Evolutionary conservation across 2,797 vertebrate species (phyloP).

Genomic region (Diplodus puntazzo): DNA sequence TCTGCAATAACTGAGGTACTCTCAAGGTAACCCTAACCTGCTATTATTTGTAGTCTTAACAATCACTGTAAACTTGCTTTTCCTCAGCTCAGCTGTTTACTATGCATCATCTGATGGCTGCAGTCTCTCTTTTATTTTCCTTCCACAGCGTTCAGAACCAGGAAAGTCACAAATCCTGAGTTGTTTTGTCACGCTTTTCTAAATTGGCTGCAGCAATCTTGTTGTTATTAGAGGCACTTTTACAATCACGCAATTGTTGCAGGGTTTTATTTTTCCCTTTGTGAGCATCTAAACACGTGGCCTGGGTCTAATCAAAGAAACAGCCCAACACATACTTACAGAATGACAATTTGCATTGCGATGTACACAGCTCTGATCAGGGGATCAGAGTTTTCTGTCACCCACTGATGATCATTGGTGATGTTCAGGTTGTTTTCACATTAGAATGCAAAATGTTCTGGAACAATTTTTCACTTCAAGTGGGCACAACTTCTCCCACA

Average conservation of each 20-base stretch:
- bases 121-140: not conserved
- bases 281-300: constrained; percentile 44
- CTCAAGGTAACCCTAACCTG: not conserved
- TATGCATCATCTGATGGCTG: constrained; percentile 2
- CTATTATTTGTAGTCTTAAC: not conserved
- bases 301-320: constrained; percentile 77
- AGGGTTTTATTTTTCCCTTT: constrained; percentile 64
- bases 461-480: not conserved
- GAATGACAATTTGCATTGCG: constrained; percentile 54
- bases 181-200: constrained; percentile 51
- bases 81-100: constrained; percentile 2
- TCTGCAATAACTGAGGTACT: not conserved
- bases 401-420: constrained; percentile 52
- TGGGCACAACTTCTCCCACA: not conserved
- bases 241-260: constrained; percentile 55
- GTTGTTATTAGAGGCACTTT: constrained; percentile 32
- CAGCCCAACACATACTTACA: constrained; percentile 34
- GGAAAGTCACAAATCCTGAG: not conserved
- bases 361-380: constrained; percentile 46
- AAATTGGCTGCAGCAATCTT: constrained; percentile 64
- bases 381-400: constrained; percentile 36
- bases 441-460: constrained; percentile 45
- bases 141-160: constrained; percentile 21
- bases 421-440: constrained; percentile 45
- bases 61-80: not conserved